Evolutionary conservation across 2,797 vertebrate genomes (phyloP), one percentile per base, ranked within the genome.

Genomic region (Gymnothorax reevesii): DNA sequence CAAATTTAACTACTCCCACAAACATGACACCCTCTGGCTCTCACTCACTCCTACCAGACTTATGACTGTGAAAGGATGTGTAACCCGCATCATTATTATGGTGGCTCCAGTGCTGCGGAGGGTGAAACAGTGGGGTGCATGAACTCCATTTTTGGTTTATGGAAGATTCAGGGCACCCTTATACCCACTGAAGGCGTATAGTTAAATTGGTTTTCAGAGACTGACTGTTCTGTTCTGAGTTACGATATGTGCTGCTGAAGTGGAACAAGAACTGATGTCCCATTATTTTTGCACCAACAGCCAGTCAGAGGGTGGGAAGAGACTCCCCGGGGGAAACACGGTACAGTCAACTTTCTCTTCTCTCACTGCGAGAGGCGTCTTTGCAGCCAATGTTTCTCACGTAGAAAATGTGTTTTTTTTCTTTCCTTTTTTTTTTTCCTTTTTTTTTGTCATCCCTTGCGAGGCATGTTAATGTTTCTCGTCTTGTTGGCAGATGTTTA

Each of bases 291-390:
- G 92, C 89, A 79, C 9, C 75, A 54, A 54, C 49, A 9, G 27
- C 71, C 92, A 95, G 86, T 0, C 87, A 0, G 94, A 95, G 3
- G n/a, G 83, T 0, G 89, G 77, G 25, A 96, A 94, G 90, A 95
- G 92, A 64, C 85, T 49, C 17, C 42, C 75, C 4, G 83, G 83
- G 27, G 75, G 75, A 57, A 87, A 75, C 80, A 62, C 66, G 84
- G 84, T 85, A 69, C 64, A 7, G 10, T 3, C 20, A 22, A 54
- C 17, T 13, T 22, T 33, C 27, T 75, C 2, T 4, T 4, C 71
- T 75, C 27, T 33, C 22, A 66, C 8, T 13, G 59, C 59, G 4
- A 17, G 33, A 17, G 12, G 20, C 59, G 59, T 62, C 1, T 17
- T 62, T 42, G 33, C 33, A 42, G 33, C 2, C 8, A 1, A 17